Evolutionary conservation across 2,113 vertebrate genomes (phyloP).

Genomic region (Pseudorhombus dupliciocellatus): DNA sequence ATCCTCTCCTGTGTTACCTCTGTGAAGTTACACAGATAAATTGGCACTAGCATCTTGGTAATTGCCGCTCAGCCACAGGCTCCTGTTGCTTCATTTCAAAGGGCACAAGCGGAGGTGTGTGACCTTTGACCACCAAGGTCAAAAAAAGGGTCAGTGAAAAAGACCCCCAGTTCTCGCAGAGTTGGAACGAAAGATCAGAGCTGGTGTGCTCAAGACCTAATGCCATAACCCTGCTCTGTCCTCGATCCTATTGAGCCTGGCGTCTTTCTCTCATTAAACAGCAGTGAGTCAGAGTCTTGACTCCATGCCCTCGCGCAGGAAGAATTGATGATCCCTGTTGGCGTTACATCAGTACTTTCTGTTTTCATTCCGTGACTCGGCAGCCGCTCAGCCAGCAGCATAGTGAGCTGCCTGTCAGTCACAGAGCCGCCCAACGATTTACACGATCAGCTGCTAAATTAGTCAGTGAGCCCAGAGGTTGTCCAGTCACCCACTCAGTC

Average conservation of each 20-base stretch:
- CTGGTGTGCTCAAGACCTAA: slow-evolving; percentile 23
- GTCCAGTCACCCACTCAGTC: slow-evolving; percentile 1
- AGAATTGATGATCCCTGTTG: slow-evolving; percentile 29
- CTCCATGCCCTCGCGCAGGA: slow-evolving; percentile 23
- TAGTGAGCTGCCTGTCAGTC: not conserved
- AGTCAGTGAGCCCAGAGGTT: slow-evolving; percentile 6
- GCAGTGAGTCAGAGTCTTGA: slow-evolving; percentile 52
- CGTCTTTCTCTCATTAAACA: slow-evolving; percentile 76
- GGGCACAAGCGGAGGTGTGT: slow-evolving; percentile 46
- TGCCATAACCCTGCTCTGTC: slow-evolving; percentile 12
- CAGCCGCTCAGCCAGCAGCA: not conserved
- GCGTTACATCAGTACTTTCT: slow-evolving; percentile 32
- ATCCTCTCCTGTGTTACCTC: slow-evolving; percentile 1
- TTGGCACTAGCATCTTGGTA: slow-evolving; percentile 30
- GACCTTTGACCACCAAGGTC: slow-evolving; percentile 65
- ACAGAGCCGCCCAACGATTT: not conserved
- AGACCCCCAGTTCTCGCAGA: slow-evolving; percentile 41
- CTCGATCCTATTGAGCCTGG: slow-evolving; percentile 64
- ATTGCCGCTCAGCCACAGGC: slow-evolving; percentile 53
- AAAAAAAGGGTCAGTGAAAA: slow-evolving; percentile 56
- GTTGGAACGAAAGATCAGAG: slow-evolving; percentile 55
- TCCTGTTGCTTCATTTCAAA: slow-evolving; percentile 69
- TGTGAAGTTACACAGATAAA: slow-evolving; percentile 43
- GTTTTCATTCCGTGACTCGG: slow-evolving; percentile 1
- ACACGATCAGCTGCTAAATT: slow-evolving; percentile 10